Conservation (phyloP, 1,140 invertebrate genomes). For the Procambarus clarkii region DNA sequence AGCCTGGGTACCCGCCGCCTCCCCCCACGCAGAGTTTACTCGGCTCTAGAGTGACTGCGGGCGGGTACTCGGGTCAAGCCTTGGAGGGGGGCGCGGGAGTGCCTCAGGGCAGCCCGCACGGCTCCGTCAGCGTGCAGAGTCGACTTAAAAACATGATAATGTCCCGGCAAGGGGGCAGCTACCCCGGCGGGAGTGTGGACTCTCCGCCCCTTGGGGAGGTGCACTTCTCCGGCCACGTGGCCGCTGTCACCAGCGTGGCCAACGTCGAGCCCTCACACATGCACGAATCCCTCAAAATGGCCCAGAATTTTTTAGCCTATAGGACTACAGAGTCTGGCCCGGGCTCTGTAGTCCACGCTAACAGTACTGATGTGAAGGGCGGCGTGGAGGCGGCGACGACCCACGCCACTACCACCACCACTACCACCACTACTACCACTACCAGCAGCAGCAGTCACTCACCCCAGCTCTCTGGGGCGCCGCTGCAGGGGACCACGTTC, state of each 20-base stretch:
- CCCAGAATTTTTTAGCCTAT: slow-evolving; percentile 73
- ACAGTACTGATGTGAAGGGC: slow-evolving; percentile 67
- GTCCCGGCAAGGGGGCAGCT: slow-evolving; percentile 65
- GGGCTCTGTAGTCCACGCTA: slow-evolving; percentile 72
- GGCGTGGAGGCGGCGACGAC: slow-evolving; percentile 42
- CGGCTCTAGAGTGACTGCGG: slow-evolving; percentile 69
- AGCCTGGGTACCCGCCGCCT: slow-evolving; percentile 69
- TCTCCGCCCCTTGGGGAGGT: slow-evolving; percentile 69
- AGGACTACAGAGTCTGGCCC: slow-evolving; percentile 73
- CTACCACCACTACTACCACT: too few species aligned
- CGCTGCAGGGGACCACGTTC: neutral
- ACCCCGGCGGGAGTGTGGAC: slow-evolving; percentile 55
- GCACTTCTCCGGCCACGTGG: slow-evolving; percentile 69
- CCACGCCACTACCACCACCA: slow-evolving; percentile 47
- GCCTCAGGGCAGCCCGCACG: slow-evolving; percentile 73
- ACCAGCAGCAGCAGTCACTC: neutral
- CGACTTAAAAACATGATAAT: slow-evolving; percentile 72
- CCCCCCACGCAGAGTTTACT: slow-evolving; percentile 69
- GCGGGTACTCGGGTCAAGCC: slow-evolving; percentile 68
- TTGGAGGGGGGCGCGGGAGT: slow-evolving; percentile 61
- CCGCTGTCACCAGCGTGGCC: slow-evolving; percentile 69
- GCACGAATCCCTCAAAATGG: slow-evolving; percentile 70
- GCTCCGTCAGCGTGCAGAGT: slow-evolving; percentile 70
- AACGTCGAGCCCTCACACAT: slow-evolving; percentile 61
- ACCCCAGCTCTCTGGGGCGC: neutral